phyloP scores from a whole-genome alignment of 2,113 vertebrate genomes.

The Gallinago jamesoni region DNA sequence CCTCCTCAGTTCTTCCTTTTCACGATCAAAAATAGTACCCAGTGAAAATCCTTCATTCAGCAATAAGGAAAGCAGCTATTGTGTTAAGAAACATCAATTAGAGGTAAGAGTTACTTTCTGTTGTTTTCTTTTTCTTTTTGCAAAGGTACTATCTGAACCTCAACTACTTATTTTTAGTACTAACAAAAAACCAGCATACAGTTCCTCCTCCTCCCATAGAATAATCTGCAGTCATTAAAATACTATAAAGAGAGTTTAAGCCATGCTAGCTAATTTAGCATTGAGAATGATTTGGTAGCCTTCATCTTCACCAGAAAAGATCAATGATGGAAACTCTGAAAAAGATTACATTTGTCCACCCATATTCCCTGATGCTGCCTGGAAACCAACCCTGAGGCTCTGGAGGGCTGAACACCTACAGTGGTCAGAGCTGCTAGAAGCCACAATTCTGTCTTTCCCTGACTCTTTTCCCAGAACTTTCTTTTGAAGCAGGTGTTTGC shows the following conservation, averaged over 20 bases:
- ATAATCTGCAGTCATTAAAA: neutral
- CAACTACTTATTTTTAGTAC: neutral
- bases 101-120: neutral
- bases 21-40: conserved; percentile 32
- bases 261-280: neutral
- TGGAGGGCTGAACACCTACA: neutral
- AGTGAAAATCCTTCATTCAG: neutral
- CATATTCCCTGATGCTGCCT: neutral
- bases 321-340: neutral
- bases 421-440: neutral
- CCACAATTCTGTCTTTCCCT: neutral
- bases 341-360: neutral
- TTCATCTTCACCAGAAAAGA: neutral
- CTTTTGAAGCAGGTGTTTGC: neutral
- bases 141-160: neutral
- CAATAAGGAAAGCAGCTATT: neutral
- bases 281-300: neutral
- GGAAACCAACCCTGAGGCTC: neutral
- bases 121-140: neutral
- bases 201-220: neutral
- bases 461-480: neutral
- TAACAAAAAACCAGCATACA: neutral
- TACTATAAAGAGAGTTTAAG: neutral
- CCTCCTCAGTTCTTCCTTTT: conserved; percentile 38
- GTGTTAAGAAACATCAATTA: neutral